phyloP scores from a whole-genome alignment of 2,113 vertebrate species.

The Cryptomyrus ogoouensis region DNA sequence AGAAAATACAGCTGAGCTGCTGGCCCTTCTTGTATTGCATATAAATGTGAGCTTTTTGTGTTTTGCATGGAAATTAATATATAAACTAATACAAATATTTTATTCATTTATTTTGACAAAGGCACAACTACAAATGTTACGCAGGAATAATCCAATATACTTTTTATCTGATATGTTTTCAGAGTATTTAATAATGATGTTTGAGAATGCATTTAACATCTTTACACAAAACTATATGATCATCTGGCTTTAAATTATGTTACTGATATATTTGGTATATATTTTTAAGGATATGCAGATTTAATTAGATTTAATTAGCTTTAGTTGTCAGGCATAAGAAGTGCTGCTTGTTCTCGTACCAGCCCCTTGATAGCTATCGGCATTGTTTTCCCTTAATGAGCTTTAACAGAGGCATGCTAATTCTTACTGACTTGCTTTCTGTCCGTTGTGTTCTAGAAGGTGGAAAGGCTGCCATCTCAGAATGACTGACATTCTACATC shows the following conservation, averaged over 20 bases:
- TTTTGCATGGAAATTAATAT: slow-evolving; percentile 32
- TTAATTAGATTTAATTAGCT: not conserved
- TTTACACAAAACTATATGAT: not conserved
- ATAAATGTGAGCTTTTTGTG: slow-evolving; percentile 38
- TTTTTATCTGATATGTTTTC: slow-evolving; percentile 6
- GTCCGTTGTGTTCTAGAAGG: slow-evolving; percentile 61
- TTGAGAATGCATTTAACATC: not conserved
- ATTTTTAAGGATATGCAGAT: not conserved
- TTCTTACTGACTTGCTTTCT: slow-evolving; percentile 90
- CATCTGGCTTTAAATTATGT: not conserved
- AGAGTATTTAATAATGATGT: not conserved
- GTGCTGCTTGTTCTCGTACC: slow-evolving; percentile 33
- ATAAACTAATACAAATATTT: slow-evolving; percentile 41
- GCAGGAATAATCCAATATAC: slow-evolving; percentile 8
- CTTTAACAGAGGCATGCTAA: slow-evolving; percentile 83
- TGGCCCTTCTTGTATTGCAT: not conserved
- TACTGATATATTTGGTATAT: not conserved
- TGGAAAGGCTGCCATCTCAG: slow-evolving; percentile 66
- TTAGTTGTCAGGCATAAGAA: slow-evolving; percentile 35
- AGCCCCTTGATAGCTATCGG: slow-evolving; percentile 45
- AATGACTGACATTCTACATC: slow-evolving; percentile 66
- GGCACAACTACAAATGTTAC: not conserved
- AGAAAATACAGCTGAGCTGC: slow-evolving; percentile 44
- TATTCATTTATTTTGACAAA: slow-evolving; percentile 30
- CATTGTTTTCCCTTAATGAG: slow-evolving; percentile 61